Base-by-base conservation (phyloP, 1,140 invertebrate genomes). In the Heliconius eleuchia region DNA sequence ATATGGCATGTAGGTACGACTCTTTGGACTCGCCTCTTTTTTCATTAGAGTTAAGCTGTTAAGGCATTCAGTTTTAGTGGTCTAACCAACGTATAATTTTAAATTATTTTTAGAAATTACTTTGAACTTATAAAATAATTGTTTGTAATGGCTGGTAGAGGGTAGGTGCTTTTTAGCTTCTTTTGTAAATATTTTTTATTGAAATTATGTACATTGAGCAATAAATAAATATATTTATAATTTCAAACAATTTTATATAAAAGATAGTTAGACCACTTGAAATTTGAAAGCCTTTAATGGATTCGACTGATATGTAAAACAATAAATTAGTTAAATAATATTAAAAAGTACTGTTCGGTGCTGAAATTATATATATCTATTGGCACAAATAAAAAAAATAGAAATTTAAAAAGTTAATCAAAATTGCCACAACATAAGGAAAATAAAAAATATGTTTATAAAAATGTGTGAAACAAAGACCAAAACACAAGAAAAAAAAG, bases 1-100 rank as follows among this genome's bases (percentile, higher is more conserved):
- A 70, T 88, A 90, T 89, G 87, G 89, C 87, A 87, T 57, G 73
- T 82, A 83, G 85, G 84, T 84, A 87, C 84, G 82, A 85, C 71
- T 90, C 87, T 90, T 90, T 90, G 89, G 87, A 84, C 81, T 86
- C 83, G 79, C 82, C 82, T 80, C 75, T 66, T 66, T 13, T 30
- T 66, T 66, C n/a, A 66, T 66, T 27, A 13, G 11, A 66, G 60
- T 27, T 66, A 66, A 27, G 13, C 55, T 57, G 55, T 23, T 27
- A 16, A 66, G 23, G 23, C 13, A 66, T 16, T 66, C 60, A 66
- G 27, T n/a, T n/a, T n/a, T 23, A 30, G 27, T 66, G 60, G 60
- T 66, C 60, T 66, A 30, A 66, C 23, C 9, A 23, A 57, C 50
- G 19, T 18, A 52, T 52, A 34, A 34, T 34, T 34, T 34, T 19